phyloP scores from a whole-genome alignment of 2,888 invertebrate genomes.

The Tethea ocularis region DNA sequence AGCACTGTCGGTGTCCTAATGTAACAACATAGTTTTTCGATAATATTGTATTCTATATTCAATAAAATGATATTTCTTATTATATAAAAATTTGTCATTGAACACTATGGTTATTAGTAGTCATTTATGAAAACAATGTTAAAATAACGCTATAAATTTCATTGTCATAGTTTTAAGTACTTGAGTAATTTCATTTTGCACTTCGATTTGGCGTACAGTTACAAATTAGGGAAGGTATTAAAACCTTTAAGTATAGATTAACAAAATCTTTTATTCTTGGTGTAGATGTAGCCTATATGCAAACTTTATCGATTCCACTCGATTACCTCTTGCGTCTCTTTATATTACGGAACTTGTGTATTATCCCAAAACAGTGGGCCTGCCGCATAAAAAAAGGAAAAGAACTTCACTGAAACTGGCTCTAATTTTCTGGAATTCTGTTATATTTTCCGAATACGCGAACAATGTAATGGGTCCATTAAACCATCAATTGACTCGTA shows the following conservation, averaged over 20 bases:
- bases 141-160: conserved; percentile 77
- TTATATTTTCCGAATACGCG: too few species aligned
- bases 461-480: too few species aligned
- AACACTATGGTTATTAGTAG: conserved; percentile 78
- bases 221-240: conserved; percentile 72
- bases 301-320: conserved; percentile 59
- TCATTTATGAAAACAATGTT: conserved; percentile 76
- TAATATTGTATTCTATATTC: conserved; percentile 83
- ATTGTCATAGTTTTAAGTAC: conserved; percentile 83
- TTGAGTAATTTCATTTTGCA: conserved; percentile 80
- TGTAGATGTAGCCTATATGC: conserved; percentile 74
- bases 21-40: conserved; percentile 80
- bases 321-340: conserved; percentile 57
- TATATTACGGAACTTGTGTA: conserved; percentile 31
- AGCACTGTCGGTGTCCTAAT: conserved; percentile 79
- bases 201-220: conserved; percentile 76
- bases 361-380: neutral
- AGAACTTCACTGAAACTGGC: too few species aligned
- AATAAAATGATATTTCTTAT: conserved; percentile 80
- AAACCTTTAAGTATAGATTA: conserved; percentile 70
- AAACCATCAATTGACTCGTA: too few species aligned
- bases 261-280: conserved; percentile 73
- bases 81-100: conserved; percentile 80
- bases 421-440: too few species aligned
- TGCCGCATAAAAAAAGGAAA: too few species aligned